Percentiles rank a stretch among this genome's conserved stretches.
Conservation (phyloP, 2,113 vertebrate species). For the Eira barbara region DNA sequence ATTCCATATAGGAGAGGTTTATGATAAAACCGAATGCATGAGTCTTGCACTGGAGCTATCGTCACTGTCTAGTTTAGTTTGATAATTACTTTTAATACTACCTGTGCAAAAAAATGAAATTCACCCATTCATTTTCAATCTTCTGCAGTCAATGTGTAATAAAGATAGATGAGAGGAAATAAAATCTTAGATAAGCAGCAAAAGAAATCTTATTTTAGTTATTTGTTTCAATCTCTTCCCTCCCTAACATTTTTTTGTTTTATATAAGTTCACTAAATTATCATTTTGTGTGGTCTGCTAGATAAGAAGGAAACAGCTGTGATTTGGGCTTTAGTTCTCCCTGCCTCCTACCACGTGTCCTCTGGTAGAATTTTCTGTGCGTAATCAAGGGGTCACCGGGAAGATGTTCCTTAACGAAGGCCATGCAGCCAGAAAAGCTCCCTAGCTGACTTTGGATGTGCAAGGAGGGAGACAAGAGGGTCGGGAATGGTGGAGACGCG, state of each 20-base stretch:
- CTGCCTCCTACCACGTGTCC: neutral
- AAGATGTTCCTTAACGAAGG: neutral
- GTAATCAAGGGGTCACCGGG: neutral
- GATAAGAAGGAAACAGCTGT: neutral
- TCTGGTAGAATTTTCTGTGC: neutral
- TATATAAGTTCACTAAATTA: neutral
- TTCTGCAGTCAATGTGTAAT: neutral
- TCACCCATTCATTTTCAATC: neutral
- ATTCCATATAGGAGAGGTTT: neutral
- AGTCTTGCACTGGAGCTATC: neutral
- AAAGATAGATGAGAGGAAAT: neutral
- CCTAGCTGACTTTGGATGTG: neutral
- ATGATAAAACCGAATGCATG: neutral
- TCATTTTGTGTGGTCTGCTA: neutral
- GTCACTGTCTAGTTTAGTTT: neutral
- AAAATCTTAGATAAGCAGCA: neutral
- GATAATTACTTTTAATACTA: neutral
- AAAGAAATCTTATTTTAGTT: neutral
- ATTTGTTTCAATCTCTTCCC: neutral
- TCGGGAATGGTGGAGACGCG: accelerated
- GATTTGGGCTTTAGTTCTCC: neutral
- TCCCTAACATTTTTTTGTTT: neutral
- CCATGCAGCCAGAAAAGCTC: accelerated
- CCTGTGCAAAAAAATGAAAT: neutral
- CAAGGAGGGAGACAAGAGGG: neutral